Base-by-base conservation (phyloP, 2,113 vertebrate species). In the Upupa epops region DNA sequence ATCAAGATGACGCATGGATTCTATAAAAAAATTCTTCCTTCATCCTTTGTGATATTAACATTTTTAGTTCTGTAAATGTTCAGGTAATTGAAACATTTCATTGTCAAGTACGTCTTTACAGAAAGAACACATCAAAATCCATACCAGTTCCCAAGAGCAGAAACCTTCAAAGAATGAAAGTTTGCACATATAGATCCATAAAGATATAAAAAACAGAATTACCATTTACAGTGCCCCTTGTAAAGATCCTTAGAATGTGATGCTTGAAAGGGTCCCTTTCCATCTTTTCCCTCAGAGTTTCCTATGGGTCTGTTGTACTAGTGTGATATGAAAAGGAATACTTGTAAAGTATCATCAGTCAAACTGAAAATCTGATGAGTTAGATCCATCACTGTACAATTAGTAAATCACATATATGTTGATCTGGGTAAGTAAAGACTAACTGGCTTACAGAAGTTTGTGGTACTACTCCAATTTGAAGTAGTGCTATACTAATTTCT, bases 361-460 rank as follows among this genome's bases (percentile, higher is more conserved):
- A 91, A 70, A 70, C 0, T 29, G 46, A 75, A 93, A 79, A 87
- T 58, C 34, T 88, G 64, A 70, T 83, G 63, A 73, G 36, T 73
- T 76, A 81, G 48, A 77, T 88, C 65, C 72, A 86, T 91, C 83
- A 88, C 72, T 74, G 32, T 81, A 49, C 76, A 94, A 94, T 94
- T 92, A 95, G 88, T 49, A 83, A 92, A 92, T 83, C 64, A 34
- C 74, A 6, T 55, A 55, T 88, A 80, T 90, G 48, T 86, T 88
- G 48, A 72, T 75, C 40, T 86, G 77, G 92, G 58, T 84, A 36
- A 61, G 63, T 32, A 45, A 15, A 86, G 49, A 21, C 29, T 88
- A 92, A 28, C 68, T 69, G 49, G 21, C 29, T 90, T 93, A 28
- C 68, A 65, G 69, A 90, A 78, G 71, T 86, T 82, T 72, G 69